Evolutionary conservation across 2,113 vertebrate species (phyloP).

Genomic region (Xenotilapia leptura): DNA sequence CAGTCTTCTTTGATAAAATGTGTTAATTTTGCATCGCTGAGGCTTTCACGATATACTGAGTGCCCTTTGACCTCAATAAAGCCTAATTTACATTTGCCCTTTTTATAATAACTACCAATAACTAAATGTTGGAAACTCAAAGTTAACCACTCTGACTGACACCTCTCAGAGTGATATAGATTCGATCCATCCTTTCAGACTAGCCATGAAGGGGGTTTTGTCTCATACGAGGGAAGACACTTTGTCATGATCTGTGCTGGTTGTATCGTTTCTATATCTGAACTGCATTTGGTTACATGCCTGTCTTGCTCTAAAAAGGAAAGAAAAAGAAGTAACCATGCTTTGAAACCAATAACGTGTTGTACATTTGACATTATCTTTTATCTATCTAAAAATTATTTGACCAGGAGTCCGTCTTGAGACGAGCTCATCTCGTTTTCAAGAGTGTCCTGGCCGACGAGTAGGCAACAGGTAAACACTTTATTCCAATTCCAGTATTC

Average conservation of each 20-base stretch:
- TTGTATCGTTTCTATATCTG: conserved; percentile 72
- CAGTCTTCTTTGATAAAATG: conserved; percentile 1
- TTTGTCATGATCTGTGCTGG: conserved; percentile 76
- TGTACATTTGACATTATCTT: conserved; percentile 77
- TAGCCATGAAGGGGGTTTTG: conserved; percentile 69
- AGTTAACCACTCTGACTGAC: conserved; percentile 50
- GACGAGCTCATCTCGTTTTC: conserved; percentile 83
- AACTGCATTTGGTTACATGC: conserved; percentile 77
- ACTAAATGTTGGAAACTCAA: conserved; percentile 11
- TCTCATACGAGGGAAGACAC: conserved; percentile 77
- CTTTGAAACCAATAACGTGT: conserved; percentile 73
- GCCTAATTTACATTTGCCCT: conserved; percentile 67
- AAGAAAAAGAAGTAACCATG: conserved; percentile 60
- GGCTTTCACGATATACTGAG: conserved; percentile 12
- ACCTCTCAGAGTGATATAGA: conserved; percentile 48
- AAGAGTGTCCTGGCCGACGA: conserved; percentile 80
- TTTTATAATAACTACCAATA: conserved; percentile 40
- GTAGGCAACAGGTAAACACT: conserved; percentile 81
- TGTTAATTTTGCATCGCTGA: conserved; percentile 4
- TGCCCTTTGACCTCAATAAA: conserved; percentile 45
- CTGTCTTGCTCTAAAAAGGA: conserved; percentile 69
- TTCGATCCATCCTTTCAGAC: conserved; percentile 48
- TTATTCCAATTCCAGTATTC: conserved; percentile 70
- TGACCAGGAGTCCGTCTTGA: conserved; percentile 83
- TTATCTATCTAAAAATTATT: conserved; percentile 80